Evolutionary conservation across 2,113 vertebrate species (phyloP).

Genomic region (Paralichthys olivaceus): DNA sequence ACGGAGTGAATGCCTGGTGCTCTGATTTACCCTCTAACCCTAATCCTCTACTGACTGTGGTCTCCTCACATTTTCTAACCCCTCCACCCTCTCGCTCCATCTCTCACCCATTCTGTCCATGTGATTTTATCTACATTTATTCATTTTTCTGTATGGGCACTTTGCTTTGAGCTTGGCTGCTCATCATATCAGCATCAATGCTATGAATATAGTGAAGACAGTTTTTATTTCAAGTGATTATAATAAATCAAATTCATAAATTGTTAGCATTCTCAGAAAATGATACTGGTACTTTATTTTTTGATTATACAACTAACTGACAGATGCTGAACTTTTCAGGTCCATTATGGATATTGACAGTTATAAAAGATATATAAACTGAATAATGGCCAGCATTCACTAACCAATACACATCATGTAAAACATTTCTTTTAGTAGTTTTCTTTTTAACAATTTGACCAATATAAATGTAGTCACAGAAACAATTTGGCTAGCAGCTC

Average conservation of each 20-base stretch:
- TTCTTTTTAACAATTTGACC: background rate
- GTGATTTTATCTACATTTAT: constrained; percentile 14
- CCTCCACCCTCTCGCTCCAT: constrained; percentile 19
- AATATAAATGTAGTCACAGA: background rate
- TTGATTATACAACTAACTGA: constrained; percentile 3
- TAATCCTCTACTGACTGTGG: constrained; percentile 85
- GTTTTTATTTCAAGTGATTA: background rate
- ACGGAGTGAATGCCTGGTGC: constrained; percentile 88
- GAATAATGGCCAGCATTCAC: background rate
- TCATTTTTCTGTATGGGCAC: constrained; percentile 40
- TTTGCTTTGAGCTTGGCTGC: constrained; percentile 70
- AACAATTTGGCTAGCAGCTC: background rate
- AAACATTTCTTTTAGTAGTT: background rate
- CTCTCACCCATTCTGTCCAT: constrained; percentile 29
- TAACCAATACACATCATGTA: background rate
- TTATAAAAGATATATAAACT: background rate
- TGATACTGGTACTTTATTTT: constrained; percentile 6
- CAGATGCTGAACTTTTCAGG: background rate
- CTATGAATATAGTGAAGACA: background rate
- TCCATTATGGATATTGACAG: background rate
- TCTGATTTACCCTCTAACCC: constrained; percentile 88
- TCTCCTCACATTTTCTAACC: constrained; percentile 77
- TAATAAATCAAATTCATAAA: background rate
- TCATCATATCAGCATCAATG: constrained; percentile 1
- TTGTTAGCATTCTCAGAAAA: constrained; percentile 34